Base-by-base conservation (phyloP, 2,888 invertebrate genomes). In the Drosophila merina region DNA sequence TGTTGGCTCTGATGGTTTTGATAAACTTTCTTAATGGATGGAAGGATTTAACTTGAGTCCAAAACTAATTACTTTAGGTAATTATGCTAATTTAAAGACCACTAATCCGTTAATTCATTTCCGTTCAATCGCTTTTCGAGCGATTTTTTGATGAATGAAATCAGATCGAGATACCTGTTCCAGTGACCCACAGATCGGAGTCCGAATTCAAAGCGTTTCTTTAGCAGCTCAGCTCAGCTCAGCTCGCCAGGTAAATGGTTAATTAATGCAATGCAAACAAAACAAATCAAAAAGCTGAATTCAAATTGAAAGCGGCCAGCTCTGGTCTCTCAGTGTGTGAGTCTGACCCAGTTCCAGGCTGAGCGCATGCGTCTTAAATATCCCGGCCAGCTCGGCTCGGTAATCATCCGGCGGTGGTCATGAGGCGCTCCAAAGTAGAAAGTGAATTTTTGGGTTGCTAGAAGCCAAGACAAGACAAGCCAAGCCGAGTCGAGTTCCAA, bases 261-360 rank as follows among this genome's bases (percentile, higher is more conserved):
- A 80, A 82, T 84, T 78, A 86, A 86, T 80, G 85, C 87, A 74
- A 67, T 56, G 31, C 55, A 74, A 75, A 69, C 74, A 76, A 74
- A 75, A 68, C 74, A 76, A 72, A 84, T 81, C 76, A 68, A 81
- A 81, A 67, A 66, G 62, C 52, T 56, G 47, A 72, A 72, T 80
- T 76, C 68, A 82, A 86, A 82, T 78, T 74, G 78, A 86, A 76
- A 80, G 78, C 72, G 58, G 58, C 68, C 73, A 60, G 54, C 31
- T 33, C 12, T 36, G 44, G 59, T 54, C 4, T 20, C 2, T 20
- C 20, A 1, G 52, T 38, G 38, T 50, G 48, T 28, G 50, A 48
- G 58, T 64, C 60, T 82, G 81, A 84, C 81, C 81, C 69, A 86
- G 82, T 74, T 82, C 54, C 74, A 69, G 51, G 55, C 49, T 50